These are phyloP conservation scores for Dicycla oo DNA, from an alignment of 2,888 invertebrate genomes.

Conservation along the genomic window DNA sequence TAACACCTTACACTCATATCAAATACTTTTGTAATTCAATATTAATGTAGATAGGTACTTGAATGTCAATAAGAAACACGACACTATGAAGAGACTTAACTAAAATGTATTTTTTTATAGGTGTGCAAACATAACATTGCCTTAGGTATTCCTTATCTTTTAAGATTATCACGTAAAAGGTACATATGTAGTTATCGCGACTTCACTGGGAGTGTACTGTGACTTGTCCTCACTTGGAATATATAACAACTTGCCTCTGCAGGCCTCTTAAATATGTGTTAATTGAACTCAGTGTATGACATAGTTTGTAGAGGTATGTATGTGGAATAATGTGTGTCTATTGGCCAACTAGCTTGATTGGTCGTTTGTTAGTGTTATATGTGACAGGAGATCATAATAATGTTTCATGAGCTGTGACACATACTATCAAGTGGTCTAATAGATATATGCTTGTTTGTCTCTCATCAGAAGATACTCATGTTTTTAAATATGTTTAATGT, in stretches of 20 bases:
- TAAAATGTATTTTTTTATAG: constrained; percentile 49
- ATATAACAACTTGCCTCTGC: constrained; percentile 52
- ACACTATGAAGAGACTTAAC: constrained; percentile 30
- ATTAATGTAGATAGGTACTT: constrained; percentile 23
- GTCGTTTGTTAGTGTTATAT: constrained; percentile 59
- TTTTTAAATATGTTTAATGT: constrained; percentile 19
- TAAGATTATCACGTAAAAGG: constrained; percentile 60
- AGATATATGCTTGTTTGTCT: constrained; percentile 29
- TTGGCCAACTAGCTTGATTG: constrained; percentile 70
- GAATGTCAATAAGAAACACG: constrained; percentile 39
- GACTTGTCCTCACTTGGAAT: constrained; percentile 58
- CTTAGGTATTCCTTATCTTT: constrained; percentile 65
- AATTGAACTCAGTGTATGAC: constrained; percentile 70
- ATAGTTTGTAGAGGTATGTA: constrained; percentile 45
- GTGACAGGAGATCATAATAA: constrained; percentile 52
- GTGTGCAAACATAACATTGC: constrained; percentile 52
- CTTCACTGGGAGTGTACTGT: constrained; percentile 49
- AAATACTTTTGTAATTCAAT: constrained; percentile 46
- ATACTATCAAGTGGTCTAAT: constrained; percentile 32
- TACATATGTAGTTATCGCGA: constrained; percentile 57
- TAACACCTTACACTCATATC: constrained; percentile 27
- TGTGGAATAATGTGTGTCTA: constrained; percentile 57
- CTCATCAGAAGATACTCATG: constrained; percentile 18
- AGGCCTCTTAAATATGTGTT: constrained; percentile 69
- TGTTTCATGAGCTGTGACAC: constrained; percentile 60